Percentiles rank a stretch among this genome's conserved stretches.
phyloP scores from a whole-genome alignment of 2,113 vertebrate species.

The Clinocottus analis region DNA sequence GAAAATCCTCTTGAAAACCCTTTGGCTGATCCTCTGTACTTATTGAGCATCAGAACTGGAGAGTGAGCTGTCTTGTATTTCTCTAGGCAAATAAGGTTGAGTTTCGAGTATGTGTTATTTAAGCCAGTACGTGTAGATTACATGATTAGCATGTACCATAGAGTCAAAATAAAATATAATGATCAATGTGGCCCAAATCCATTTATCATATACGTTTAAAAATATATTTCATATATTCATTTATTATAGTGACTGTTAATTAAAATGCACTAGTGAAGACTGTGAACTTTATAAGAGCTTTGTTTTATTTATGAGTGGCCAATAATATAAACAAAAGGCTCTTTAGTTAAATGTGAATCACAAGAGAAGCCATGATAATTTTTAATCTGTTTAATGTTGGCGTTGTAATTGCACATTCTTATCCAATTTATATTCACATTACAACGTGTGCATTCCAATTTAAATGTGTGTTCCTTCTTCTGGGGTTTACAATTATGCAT shows the following conservation, averaged over 20 bases:
- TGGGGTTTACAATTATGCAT: constrained; percentile 1
- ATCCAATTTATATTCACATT: not conserved
- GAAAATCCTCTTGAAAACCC: constrained; percentile 41
- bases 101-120: not conserved
- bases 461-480: not conserved
- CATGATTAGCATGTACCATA: not conserved
- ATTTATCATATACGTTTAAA: constrained; percentile 6
- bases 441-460: constrained; percentile 13
- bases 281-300: not conserved
- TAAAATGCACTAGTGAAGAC: not conserved
- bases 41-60: constrained; percentile 1
- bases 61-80: not conserved
- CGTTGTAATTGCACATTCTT: not conserved
- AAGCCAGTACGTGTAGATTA: not conserved
- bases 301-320: not conserved
- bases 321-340: constrained; percentile 1
- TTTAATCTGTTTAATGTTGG: not conserved
- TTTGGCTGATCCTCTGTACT: constrained; percentile 1
- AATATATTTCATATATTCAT: not conserved
- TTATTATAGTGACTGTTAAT: not conserved
- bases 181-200: not conserved
- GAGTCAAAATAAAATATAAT: not conserved
- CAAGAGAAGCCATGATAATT: not conserved
- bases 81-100: not conserved
- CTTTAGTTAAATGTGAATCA: not conserved